A percentile compares a stretch with the other conserved stretches of the same genome.
Conservation (phyloP, 1,140 invertebrate species). For the Pentalonia nigronervosa region DNA sequence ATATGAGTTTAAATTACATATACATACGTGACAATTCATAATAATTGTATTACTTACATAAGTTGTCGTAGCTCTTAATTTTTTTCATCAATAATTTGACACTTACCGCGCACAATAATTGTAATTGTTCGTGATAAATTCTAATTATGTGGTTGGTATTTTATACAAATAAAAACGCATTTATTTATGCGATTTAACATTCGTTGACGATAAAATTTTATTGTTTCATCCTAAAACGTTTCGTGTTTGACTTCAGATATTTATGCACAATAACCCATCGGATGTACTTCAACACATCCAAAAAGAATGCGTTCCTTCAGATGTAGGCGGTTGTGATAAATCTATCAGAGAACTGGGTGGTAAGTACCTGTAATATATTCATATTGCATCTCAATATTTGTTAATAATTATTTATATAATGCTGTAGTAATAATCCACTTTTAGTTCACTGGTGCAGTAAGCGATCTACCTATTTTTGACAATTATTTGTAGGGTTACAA, state of each 20-base stretch:
- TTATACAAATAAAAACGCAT: background rate
- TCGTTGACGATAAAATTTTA: background rate
- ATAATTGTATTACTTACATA: background rate
- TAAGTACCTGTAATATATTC: background rate
- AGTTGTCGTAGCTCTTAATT: too few relatives aligned
- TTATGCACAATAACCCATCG: slow-evolving; percentile 14
- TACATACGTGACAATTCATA: background rate
- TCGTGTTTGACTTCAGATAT: background rate
- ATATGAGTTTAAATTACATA: too few relatives aligned
- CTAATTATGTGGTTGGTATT: too few relatives aligned
- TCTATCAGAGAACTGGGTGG: slow-evolving; percentile 19
- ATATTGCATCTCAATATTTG: background rate
- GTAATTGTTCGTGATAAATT: too few relatives aligned
- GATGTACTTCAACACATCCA: slow-evolving; percentile 6
- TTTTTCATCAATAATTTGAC: too few relatives aligned
- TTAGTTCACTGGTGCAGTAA: background rate
- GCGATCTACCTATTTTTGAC: background rate
- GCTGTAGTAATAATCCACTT: background rate
- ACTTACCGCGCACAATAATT: too few relatives aligned
- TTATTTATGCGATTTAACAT: background rate
- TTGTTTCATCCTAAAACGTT: background rate
- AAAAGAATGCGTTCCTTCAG: slow-evolving; percentile 33
- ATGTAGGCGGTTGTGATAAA: slow-evolving; percentile 17
- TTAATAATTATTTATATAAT: background rate
- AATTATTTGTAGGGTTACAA: background rate